Evolutionary conservation across 1,140 invertebrate species (phyloP), one percentile per base, ranked within the genome.

Genomic region (Lepidurus arcticus): DNA sequence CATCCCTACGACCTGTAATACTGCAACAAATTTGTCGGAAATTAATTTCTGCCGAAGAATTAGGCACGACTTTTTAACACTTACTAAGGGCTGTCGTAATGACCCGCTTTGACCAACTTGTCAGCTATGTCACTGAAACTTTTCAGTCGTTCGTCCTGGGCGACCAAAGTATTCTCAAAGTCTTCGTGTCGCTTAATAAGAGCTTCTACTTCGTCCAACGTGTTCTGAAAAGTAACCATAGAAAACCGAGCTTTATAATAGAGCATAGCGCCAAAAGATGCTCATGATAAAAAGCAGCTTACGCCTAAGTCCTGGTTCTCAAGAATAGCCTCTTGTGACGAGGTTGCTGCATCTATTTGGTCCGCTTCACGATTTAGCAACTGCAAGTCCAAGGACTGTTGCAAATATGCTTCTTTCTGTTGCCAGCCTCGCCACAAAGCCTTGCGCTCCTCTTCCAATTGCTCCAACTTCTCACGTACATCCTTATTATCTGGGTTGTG

Each of bases 321-420:
- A 11, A 99, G 86, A 85, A 96, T 98, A 0, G 94, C 92, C 84
- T 97, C 92, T 84, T 99, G 96, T 53, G 94, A 93, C 76, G 94
- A 94, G 47, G 94, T 97, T 6, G 94, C 92, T 0, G 96, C 95
- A 86, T 99, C 97, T 79, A 99, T 96, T 83, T 97, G 94, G 85
- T 99, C 96, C 0, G 96, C 97, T 86, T 99, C 97, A 76, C 94
- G 90, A 84, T 97, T 98, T 85, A 98, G 98, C 79, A 93, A 89
- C 85, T 95, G 93, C 75, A 97, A 86, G 82, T 97, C 93, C 21
- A 95, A 86, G 80, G 93, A 92, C 83, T 97, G 94, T 80, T 91
- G 88, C 44, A 97, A 85, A 89, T 92, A 93, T 75, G 90, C 89
- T 42, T 94, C 90, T 83, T 96, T 96, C 45, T 92, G 89, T 65